These are phyloP conservation scores for Oncorhynchus keta DNA, from an alignment of 2,113 vertebrate genomes.

Conservation along the genomic window DNA sequence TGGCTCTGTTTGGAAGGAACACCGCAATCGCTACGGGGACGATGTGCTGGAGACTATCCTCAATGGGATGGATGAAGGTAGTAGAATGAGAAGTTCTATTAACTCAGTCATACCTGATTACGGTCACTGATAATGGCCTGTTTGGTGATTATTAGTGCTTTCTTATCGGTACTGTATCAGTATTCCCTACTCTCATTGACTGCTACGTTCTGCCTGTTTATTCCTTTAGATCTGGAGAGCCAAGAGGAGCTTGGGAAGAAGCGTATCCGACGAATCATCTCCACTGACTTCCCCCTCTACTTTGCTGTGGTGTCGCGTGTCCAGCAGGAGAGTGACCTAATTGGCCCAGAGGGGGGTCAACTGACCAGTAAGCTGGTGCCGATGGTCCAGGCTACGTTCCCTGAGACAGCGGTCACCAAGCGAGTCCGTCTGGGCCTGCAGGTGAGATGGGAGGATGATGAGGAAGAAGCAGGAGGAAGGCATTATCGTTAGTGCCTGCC, in stretches of 20 bases:
- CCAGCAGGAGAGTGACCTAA: slow-evolving; percentile 88
- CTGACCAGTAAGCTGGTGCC: slow-evolving; percentile 89
- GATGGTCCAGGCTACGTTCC: slow-evolving; percentile 89
- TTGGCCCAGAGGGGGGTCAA: slow-evolving; percentile 87
- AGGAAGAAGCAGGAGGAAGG: slow-evolving; percentile 52
- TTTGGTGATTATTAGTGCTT: neutral
- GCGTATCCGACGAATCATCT: slow-evolving; percentile 90
- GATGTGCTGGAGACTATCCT: slow-evolving; percentile 89
- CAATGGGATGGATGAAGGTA: slow-evolving; percentile 95
- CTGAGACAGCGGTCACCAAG: slow-evolving; percentile 91
- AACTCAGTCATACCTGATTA: neutral
- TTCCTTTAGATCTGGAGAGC: slow-evolving; percentile 86
- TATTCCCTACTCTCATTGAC: too few relatives aligned
- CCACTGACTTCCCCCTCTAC: slow-evolving; percentile 95
- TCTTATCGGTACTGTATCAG: neutral
- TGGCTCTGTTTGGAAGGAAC: slow-evolving; percentile 94
- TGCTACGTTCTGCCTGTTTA: neutral
- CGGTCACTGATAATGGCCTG: neutral
- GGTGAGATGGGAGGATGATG: slow-evolving; percentile 80
- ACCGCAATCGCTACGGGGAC: slow-evolving; percentile 85
- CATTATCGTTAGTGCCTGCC: slow-evolving; percentile 59
- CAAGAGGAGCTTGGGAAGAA: slow-evolving; percentile 93
- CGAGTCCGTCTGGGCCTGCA: slow-evolving; percentile 90
- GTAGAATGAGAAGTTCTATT: neutral
- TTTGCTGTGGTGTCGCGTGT: slow-evolving; percentile 93